Percentiles rank a stretch among this genome's conserved stretches.
phyloP scores from a whole-genome alignment of 1,140 invertebrate genomes.

The Rhyacophila brunnea region DNA sequence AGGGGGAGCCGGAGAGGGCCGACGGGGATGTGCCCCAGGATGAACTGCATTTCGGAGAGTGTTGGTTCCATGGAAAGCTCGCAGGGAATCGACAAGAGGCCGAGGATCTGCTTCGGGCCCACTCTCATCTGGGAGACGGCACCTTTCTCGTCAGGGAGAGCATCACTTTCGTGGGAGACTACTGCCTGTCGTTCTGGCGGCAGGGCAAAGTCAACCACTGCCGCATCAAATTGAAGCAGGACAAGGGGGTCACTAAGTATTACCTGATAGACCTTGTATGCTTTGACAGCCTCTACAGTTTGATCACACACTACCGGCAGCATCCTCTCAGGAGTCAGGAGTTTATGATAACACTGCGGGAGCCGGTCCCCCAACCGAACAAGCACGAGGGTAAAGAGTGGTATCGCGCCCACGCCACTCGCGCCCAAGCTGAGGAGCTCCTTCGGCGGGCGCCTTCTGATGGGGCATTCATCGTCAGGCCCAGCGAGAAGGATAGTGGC shows the following conservation, averaged over 20 bases:
- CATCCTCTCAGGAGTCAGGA: conserved; percentile 85
- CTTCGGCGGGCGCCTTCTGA: conserved; percentile 78
- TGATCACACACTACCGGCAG: conserved; percentile 88
- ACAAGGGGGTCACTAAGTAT: conserved; percentile 85
- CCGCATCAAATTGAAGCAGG: conserved; percentile 86
- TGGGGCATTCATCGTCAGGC: conserved; percentile 89
- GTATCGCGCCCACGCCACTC: conserved; percentile 81
- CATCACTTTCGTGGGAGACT: conserved; percentile 95
- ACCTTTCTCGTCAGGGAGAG: conserved; percentile 94
- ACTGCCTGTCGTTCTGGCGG: conserved; percentile 92
- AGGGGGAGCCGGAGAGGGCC: conserved; percentile 42
- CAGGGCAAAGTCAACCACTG: conserved; percentile 90
- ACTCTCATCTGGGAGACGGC: conserved; percentile 88
- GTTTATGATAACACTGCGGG: conserved; percentile 82
- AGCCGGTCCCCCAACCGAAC: conserved; percentile 92
- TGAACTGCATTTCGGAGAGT: conserved; percentile 91
- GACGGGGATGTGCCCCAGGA: conserved; percentile 60
- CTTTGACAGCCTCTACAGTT: conserved; percentile 90
- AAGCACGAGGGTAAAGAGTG: conserved; percentile 93
- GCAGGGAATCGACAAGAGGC: conserved; percentile 70
- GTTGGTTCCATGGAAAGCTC: conserved; percentile 93
- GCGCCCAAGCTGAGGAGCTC: conserved; percentile 83
- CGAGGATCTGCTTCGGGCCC: conserved; percentile 72
- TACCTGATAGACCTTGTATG: conserved; percentile 86
- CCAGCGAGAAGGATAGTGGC: conserved; percentile 79